Conservation (phyloP, 2,797 vertebrate genomes). For the Sebastes iracundus region DNA sequence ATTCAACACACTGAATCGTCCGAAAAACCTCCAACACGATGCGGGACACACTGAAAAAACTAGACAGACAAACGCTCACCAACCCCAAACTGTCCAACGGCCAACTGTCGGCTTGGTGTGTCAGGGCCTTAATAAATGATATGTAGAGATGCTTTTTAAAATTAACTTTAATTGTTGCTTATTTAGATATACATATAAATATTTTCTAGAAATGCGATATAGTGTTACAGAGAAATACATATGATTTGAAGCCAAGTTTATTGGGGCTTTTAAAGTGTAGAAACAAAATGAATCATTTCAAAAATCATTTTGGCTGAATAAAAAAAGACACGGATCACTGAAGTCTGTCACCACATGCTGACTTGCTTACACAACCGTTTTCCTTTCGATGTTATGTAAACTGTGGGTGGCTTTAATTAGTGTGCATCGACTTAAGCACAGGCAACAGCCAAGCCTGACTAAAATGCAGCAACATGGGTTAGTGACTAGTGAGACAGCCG, state of each 20-base stretch:
- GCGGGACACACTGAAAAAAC: no score
- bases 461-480: slow-evolving; percentile 4
- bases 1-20: no score
- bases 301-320: not conserved
- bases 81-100: no score
- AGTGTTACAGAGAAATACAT: not conserved
- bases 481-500: not conserved
- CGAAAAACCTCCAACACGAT: no score
- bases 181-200: not conserved
- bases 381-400: slow-evolving; percentile 15
- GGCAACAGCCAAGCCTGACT: not conserved
- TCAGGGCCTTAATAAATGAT: no score
- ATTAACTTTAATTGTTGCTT: no score
- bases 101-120: no score
- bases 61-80: no score
- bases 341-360: not conserved
- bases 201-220: not conserved
- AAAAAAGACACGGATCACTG: not conserved
- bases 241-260: no score
- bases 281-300: not conserved
- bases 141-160: no score
- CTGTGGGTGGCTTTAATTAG: slow-evolving; percentile 25
- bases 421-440: not conserved
- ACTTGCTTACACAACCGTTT: slow-evolving; percentile 20
- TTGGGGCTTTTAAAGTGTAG: not conserved